phyloP scores from a whole-genome alignment of 1,140 invertebrate species.

The Heliconius melpomene region DNA sequence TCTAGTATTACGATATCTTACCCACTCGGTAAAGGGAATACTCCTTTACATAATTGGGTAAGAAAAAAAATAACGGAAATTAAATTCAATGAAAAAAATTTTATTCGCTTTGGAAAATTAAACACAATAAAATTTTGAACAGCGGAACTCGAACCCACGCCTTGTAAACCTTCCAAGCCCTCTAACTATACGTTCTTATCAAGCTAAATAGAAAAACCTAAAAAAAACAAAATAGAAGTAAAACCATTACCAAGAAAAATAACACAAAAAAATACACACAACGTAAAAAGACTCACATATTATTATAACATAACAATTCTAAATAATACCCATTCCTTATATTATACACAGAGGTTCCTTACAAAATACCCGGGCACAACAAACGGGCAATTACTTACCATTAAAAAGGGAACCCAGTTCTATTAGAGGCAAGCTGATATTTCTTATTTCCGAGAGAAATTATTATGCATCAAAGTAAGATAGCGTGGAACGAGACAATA shows the following conservation, averaged over 20 bases:
- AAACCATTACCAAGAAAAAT: not conserved
- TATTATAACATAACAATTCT: not conserved
- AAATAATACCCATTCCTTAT: not conserved
- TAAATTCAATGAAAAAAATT: no score
- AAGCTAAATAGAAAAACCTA: no score
- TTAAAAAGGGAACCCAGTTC: not conserved
- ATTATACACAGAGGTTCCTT: not conserved
- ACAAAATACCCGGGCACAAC: constrained; percentile 14
- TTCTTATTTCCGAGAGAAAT: constrained; percentile 25
- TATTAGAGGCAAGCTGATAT: constrained; percentile 31
- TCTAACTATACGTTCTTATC: no score
- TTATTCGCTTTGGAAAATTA: no score
- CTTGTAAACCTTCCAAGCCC: no score
- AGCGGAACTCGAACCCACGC: no score
- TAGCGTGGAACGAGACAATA: constrained; percentile 20
- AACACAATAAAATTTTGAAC: no score
- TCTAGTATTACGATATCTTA: no score
- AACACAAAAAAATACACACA: not conserved
- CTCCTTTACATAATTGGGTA: no score
- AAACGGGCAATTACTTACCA: constrained; percentile 33
- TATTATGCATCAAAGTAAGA: constrained; percentile 26
- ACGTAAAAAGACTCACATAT: not conserved
- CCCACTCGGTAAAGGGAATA: no score
- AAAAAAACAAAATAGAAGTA: no score
- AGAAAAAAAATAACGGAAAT: no score